Conservation (phyloP, 2,888 invertebrate genomes). For the Dyspetes luteomarginatus region DNA sequence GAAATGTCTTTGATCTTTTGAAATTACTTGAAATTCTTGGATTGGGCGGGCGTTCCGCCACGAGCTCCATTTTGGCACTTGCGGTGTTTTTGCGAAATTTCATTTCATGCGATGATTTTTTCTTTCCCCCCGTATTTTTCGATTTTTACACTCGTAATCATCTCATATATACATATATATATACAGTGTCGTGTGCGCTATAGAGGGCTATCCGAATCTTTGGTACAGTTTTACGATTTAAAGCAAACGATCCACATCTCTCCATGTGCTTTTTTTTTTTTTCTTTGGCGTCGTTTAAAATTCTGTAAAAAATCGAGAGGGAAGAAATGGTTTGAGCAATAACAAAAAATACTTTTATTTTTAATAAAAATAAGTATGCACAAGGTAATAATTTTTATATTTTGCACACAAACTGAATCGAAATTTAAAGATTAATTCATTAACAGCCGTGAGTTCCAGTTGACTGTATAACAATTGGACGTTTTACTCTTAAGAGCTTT, state of each 20-base stretch:
- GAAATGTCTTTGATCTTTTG: slow-evolving; percentile 80
- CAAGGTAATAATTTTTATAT: not conserved
- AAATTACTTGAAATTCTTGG: slow-evolving; percentile 74
- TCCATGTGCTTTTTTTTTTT: slow-evolving; percentile 22
- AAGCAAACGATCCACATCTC: not conserved
- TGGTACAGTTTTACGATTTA: slow-evolving; percentile 47
- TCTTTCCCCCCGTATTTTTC: slow-evolving; percentile 1
- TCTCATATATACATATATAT: not conserved
- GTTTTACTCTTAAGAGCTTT: no score
- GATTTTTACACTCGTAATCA: not conserved
- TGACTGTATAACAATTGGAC: no score
- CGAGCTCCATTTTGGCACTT: slow-evolving; percentile 80
- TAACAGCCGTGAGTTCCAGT: no score
- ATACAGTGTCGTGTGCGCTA: not conserved
- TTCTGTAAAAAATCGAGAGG: slow-evolving; percentile 49
- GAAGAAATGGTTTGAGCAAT: slow-evolving; percentile 17
- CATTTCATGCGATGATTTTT: slow-evolving; percentile 74
- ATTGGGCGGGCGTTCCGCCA: slow-evolving; percentile 71
- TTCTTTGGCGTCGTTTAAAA: slow-evolving; percentile 51
- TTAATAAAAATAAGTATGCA: not conserved
- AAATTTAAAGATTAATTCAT: no score
- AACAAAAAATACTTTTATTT: not conserved
- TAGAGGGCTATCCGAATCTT: slow-evolving; percentile 43
- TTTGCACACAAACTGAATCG: no score
- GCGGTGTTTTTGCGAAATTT: slow-evolving; percentile 76